Evolutionary conservation across 1,140 invertebrate species (phyloP).

Genomic region (Heliconius hewitsoni): DNA sequence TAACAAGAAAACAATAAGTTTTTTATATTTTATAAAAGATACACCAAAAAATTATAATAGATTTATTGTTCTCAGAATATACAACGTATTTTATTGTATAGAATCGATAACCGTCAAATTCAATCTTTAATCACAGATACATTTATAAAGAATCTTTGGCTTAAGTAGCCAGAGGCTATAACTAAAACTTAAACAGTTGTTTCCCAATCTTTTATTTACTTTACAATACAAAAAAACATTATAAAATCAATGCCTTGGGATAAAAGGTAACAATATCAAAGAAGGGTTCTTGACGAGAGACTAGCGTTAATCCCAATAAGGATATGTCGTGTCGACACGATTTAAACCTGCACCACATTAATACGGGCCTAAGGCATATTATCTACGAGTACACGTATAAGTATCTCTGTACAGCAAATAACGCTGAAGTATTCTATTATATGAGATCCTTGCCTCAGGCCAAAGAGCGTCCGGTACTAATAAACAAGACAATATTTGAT

Average conservation of each 20-base stretch:
- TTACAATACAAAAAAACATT: neutral
- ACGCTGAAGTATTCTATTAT: constrained; percentile 77
- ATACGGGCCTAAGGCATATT: constrained; percentile 62
- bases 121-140: neutral
- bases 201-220: constrained; percentile 14
- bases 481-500: constrained; percentile 72
- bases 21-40: neutral
- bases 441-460: constrained; percentile 73
- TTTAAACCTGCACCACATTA: constrained; percentile 66
- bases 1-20: neutral
- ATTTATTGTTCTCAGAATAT: neutral
- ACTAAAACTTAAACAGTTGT: constrained; percentile 22
- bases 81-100: neutral
- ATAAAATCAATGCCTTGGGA: constrained; percentile 12
- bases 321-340: constrained; percentile 58
- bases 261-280: constrained; percentile 42
- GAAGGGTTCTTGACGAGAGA: constrained; percentile 42
- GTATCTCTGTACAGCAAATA: constrained; percentile 73
- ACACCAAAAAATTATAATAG: neutral
- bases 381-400: constrained; percentile 44
- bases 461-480: constrained; percentile 64
- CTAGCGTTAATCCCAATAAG: constrained; percentile 51
- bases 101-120: neutral
- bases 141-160: neutral
- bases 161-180: neutral